phyloP scores from a whole-genome alignment of 2,113 vertebrate species.

The Paramormyrops kingsleyae region DNA sequence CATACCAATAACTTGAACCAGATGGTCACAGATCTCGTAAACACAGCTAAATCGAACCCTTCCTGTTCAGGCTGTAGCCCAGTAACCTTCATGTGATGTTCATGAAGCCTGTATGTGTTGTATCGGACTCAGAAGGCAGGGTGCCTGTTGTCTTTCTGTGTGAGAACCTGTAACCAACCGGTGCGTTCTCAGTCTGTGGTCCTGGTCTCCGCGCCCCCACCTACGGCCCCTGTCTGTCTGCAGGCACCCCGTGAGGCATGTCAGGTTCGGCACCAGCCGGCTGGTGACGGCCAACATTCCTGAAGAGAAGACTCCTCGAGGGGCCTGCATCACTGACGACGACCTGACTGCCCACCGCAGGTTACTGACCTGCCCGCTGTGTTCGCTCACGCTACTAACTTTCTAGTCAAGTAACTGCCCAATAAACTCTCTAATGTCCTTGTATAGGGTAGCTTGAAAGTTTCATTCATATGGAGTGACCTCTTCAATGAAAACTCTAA shows the following conservation, averaged over 20 bases:
- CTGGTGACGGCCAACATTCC: conserved; percentile 89
- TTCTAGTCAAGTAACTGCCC: not conserved
- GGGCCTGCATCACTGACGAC: conserved; percentile 72
- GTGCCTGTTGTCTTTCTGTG: not conserved
- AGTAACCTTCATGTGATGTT: not conserved
- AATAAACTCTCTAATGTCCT: not conserved
- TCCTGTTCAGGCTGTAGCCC: not conserved
- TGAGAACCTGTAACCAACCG: not conserved
- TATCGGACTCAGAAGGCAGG: not conserved
- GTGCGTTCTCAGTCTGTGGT: not conserved
- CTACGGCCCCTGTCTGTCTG: conserved; percentile 13
- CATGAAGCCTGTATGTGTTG: not conserved
- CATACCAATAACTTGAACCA: not conserved
- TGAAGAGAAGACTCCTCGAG: conserved; percentile 74
- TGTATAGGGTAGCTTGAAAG: not conserved
- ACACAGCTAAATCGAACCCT: not conserved
- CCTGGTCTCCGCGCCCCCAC: not conserved
- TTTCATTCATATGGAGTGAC: not conserved
- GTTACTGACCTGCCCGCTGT: conserved; percentile 47
- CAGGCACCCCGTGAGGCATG: conserved; percentile 81
- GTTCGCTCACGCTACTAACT: not conserved
- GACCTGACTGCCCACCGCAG: conserved; percentile 80
- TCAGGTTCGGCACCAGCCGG: conserved; percentile 73
- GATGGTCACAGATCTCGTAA: conserved; percentile 6
- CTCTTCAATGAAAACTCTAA: not conserved